Percentiles rank a stretch among this genome's conserved stretches.
phyloP scores from a whole-genome alignment of 2,113 vertebrate genomes.

The Rhinopomastus cyanomelas region DNA sequence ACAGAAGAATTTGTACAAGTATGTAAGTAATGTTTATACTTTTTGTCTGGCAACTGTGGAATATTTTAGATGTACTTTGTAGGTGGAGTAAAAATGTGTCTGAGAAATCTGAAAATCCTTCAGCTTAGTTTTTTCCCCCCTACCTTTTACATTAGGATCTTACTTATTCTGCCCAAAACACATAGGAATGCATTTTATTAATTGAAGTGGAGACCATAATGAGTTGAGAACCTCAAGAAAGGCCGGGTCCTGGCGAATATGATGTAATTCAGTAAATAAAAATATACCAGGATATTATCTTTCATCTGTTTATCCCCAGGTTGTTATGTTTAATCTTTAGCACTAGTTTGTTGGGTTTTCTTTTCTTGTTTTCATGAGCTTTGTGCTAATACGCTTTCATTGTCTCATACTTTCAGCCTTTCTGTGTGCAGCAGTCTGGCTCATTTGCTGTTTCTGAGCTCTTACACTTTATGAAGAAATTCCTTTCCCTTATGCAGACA shows the following conservation, averaged over 20 bases:
- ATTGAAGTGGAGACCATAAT: constrained; percentile 62
- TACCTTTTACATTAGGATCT: constrained; percentile 19
- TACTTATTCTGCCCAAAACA: constrained; percentile 71
- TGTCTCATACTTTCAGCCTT: not conserved
- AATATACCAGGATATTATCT: not conserved
- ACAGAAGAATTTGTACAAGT: not conserved
- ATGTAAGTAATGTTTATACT: not conserved
- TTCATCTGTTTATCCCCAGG: not conserved
- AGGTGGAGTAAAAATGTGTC: not conserved
- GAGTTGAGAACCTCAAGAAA: constrained; percentile 43
- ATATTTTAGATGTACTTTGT: not conserved
- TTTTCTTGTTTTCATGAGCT: too few species aligned
- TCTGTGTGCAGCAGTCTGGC: not conserved
- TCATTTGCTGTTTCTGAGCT: not conserved
- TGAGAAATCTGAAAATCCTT: not conserved
- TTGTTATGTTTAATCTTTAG: not conserved
- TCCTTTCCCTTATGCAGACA: not conserved
- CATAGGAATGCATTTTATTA: constrained; percentile 78
- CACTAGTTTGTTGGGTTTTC: not conserved
- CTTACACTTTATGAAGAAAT: not conserved
- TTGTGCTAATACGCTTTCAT: not conserved
- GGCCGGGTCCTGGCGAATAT: constrained; percentile 77
- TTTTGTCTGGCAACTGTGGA: not conserved
- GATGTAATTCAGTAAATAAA: constrained; percentile 56
- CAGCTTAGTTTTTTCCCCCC: not conserved